A percentile compares a stretch with the other conserved stretches of the same genome.
These are phyloP conservation scores for Daktulosphaira vitifoliae DNA, from an alignment of 1,140 invertebrate species.

Conservation along the genomic window DNA sequence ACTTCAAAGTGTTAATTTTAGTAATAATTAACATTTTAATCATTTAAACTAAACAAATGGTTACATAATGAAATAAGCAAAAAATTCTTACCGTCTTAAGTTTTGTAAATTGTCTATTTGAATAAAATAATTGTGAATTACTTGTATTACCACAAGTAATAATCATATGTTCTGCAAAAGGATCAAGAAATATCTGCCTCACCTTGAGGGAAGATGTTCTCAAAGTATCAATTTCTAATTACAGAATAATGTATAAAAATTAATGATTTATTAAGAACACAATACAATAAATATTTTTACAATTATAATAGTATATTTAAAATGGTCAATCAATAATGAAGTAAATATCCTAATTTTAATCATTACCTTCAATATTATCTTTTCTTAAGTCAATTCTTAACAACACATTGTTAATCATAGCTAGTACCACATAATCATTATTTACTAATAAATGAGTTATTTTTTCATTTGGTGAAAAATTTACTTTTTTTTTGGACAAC, in stretches of 20 bases:
- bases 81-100: slow-evolving; percentile 36
- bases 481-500: slow-evolving; percentile 68
- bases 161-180: slow-evolving; percentile 73
- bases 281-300: too few species aligned
- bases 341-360: too few species aligned
- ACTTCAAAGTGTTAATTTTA: too few species aligned
- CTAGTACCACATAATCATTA: slow-evolving; percentile 72
- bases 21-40: too few species aligned
- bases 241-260: slow-evolving; percentile 22
- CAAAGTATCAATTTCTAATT: slow-evolving; percentile 18
- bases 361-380: slow-evolving; percentile 63
- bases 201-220: slow-evolving; percentile 41
- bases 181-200: slow-evolving; percentile 73
- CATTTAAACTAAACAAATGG: too few species aligned
- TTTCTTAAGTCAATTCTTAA: slow-evolving; percentile 73
- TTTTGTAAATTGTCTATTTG: slow-evolving; percentile 16
- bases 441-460: slow-evolving; percentile 72
- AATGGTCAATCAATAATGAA: too few species aligned
- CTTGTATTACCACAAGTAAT: slow-evolving; percentile 35
- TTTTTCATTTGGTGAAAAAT: slow-evolving; percentile 63
- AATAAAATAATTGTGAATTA: slow-evolving; percentile 20
- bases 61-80: not conserved
- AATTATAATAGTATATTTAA: too few species aligned
- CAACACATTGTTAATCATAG: slow-evolving; percentile 72
- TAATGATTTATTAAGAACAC: not conserved